Conservation (phyloP, 2,888 invertebrate genomes). For the Aphidoletes aphidimyza region DNA sequence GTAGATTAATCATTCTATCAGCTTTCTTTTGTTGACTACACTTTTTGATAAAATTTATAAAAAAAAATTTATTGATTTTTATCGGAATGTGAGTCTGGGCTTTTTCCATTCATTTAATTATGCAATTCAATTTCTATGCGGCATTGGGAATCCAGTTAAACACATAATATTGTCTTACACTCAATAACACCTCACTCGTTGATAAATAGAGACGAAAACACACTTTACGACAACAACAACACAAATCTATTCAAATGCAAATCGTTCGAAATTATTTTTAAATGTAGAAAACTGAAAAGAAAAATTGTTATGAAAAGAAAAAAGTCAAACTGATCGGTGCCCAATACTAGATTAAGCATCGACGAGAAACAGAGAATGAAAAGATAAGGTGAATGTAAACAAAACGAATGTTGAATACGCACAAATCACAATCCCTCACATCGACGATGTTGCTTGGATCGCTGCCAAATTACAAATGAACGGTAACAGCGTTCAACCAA, state of each 20-base stretch:
- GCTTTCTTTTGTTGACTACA: too few species aligned
- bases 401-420: background rate
- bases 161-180: background rate
- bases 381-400: background rate
- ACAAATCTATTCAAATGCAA: slow-evolving; percentile 18
- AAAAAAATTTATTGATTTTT: background rate
- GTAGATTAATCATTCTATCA: too few species aligned
- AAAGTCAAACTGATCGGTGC: background rate
- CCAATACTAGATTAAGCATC: background rate
- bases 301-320: background rate
- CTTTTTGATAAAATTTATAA: background rate
- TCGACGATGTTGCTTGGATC: slow-evolving; percentile 6
- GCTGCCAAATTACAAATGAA: slow-evolving; percentile 31
- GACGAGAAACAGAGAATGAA: background rate
- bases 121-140: background rate
- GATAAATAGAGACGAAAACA: background rate
- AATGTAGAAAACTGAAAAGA: background rate
- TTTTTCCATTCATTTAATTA: background rate
- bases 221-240: background rate
- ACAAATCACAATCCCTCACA: background rate
- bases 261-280: too few species aligned
- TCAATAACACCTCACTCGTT: background rate
- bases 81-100: background rate
- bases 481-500: background rate
- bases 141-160: background rate